phyloP scores from a whole-genome alignment of 1,140 invertebrate genomes.

The Kradibia gibbosae region DNA sequence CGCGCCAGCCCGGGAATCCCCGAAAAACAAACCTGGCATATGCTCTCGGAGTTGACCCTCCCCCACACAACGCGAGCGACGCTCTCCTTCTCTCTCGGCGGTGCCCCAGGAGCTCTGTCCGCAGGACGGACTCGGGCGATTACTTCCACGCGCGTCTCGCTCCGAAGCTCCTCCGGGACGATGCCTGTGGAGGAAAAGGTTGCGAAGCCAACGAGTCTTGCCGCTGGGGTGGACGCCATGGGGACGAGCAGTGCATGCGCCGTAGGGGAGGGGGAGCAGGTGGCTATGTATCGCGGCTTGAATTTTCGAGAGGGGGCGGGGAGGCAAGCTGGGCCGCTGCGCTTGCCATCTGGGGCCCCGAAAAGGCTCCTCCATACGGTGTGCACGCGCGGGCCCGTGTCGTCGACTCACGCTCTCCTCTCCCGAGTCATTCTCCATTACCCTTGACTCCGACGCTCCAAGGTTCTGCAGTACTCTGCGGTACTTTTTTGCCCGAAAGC shows the following conservation, averaged over 20 bases:
- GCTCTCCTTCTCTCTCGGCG: neutral
- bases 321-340: constrained; percentile 43
- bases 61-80: constrained; percentile 10
- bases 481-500: neutral
- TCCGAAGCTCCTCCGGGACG: constrained; percentile 49
- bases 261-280: constrained; percentile 53
- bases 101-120: neutral
- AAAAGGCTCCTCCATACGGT: constrained; percentile 47
- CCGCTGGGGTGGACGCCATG: neutral
- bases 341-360: constrained; percentile 49
- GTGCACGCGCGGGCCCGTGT: neutral
- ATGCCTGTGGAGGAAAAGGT: constrained; percentile 49
- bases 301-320: constrained; percentile 55
- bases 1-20: neutral
- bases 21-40: neutral
- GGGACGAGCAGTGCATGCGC: neutral
- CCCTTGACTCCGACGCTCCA: neutral
- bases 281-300: constrained; percentile 59
- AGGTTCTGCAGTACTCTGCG: neutral
- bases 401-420: neutral
- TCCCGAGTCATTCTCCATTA: neutral
- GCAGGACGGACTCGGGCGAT: constrained; percentile 17
- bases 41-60: neutral
- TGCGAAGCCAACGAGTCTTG: too few species aligned
- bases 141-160: constrained; percentile 8